phyloP scores from a whole-genome alignment of 2,113 vertebrate genomes.

The Reinhardtius hippoglossoides region DNA sequence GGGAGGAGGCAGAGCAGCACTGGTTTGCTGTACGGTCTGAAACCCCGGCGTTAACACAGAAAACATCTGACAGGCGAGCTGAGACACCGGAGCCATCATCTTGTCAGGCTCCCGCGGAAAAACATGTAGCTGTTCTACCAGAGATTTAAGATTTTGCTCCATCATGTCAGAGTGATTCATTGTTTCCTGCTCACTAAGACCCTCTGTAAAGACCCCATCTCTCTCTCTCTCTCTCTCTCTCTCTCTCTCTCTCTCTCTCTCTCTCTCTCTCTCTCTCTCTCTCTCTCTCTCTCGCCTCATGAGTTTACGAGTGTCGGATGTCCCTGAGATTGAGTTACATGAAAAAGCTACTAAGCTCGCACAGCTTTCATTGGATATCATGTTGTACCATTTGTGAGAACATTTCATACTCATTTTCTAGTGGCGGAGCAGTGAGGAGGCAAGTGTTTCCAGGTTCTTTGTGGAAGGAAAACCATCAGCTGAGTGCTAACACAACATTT shows the following conservation, averaged over 20 bases:
- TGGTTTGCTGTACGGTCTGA: conserved; percentile 10
- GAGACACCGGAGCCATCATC: conserved; percentile 19
- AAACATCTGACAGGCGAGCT: conserved; percentile 33
- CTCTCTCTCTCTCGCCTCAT: conserved; percentile 13
- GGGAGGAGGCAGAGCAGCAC: not conserved
- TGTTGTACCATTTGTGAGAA: conserved; percentile 18
- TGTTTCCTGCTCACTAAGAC: conserved; percentile 22
- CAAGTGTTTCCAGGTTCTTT: conserved; percentile 8
- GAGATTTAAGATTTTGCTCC: conserved; percentile 35
- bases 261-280: not conserved
- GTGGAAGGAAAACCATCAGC: conserved; percentile 48
- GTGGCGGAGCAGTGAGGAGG: not conserved
- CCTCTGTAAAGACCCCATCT: not conserved
- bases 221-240: not conserved
- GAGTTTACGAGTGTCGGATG: conserved; percentile 15
- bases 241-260: conserved; percentile 4
- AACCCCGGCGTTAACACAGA: not conserved
- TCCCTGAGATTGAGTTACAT: conserved; percentile 42
- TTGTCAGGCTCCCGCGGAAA: conserved; percentile 12
- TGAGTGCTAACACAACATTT: conserved; percentile 49
- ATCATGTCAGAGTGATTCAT: conserved; percentile 18
- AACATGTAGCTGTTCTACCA: conserved; percentile 17
- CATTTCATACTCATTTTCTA: conserved; percentile 34
- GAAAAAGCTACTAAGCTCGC: conserved; percentile 22
- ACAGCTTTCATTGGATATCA: conserved; percentile 1